phyloP scores from a whole-genome alignment of 2,113 vertebrate genomes.

The Mesembrinibis cayennensis region DNA sequence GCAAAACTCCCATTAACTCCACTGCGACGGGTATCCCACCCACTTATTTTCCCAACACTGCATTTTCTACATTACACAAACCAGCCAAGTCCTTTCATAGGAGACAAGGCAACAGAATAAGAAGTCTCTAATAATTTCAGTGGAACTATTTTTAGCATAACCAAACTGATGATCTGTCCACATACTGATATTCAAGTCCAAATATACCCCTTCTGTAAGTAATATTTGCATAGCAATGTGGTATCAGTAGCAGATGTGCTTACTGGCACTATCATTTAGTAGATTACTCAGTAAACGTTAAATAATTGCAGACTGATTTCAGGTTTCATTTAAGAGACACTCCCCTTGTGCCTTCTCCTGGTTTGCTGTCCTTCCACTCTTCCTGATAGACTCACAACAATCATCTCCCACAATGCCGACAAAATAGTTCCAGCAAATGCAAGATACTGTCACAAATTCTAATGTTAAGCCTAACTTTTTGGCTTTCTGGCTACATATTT shows the following conservation, averaged over 20 bases:
- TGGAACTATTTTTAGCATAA: neutral
- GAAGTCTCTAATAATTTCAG: neutral
- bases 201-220: neutral
- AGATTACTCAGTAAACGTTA: neutral
- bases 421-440: neutral
- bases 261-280: neutral
- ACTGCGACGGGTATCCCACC: neutral
- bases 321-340: neutral
- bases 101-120: neutral
- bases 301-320: neutral
- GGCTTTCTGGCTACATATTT: neutral
- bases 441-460: neutral
- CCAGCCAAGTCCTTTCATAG: neutral
- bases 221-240: neutral
- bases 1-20: neutral
- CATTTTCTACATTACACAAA: neutral
- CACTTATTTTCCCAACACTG: neutral
- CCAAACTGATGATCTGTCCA: neutral
- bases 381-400: neutral
- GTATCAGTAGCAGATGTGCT: neutral
- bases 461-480: neutral
- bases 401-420: neutral
- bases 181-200: neutral
- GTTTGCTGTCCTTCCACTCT: neutral
- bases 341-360: neutral